Base-by-base conservation (phyloP, 2,888 invertebrate genomes). In the Scelioninae gen. 2 region DNA sequence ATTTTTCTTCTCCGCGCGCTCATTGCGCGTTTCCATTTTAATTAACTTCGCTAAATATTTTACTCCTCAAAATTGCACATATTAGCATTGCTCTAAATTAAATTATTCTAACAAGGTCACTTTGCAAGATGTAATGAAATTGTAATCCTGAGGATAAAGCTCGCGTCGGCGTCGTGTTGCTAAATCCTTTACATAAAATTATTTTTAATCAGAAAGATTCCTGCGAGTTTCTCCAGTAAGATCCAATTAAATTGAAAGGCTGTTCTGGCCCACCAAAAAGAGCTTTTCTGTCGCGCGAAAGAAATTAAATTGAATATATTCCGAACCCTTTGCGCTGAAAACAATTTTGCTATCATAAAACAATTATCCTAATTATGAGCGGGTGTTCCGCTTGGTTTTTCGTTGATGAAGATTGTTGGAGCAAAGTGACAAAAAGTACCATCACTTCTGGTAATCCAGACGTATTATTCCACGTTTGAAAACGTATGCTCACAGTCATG, bases 221-320 rank as follows among this genome's bases (percentile, higher is more conserved):
- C 33, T 11, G 22, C 52, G 25, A 25, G 60, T 11, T 37, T 4
- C 25, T 43, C 33, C 33, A 35, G 18, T 63, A 35, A 39, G 35
- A 53, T 53, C 53, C 64, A 64, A 64, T 64, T 64, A 64, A 64
- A 53, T 37, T 64, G 37, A 64, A 64, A 64, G 64, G 64, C 28
- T 16, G 25, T 33, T 64, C 46, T 48, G 39, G n/a, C 9, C 6
- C 15, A 11, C 35, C 33, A 11, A 43, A 63, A 41, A 25, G 46
- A 33, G 15, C 7, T 13, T 43, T 57, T 28, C 9, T 16, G 1
- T 2, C 5, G 18, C 41, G 37, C 13, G 9, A 31, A 41, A 41
- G 41, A 31, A 41, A 55, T 55, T 41, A 15, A 53, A 46, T 46
- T 61, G 45, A 57, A 43, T 45, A 25, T 16, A 15, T 15, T 35